Conservation (phyloP, 2,888 invertebrate genomes). For the Lasioglossum malachurum region DNA sequence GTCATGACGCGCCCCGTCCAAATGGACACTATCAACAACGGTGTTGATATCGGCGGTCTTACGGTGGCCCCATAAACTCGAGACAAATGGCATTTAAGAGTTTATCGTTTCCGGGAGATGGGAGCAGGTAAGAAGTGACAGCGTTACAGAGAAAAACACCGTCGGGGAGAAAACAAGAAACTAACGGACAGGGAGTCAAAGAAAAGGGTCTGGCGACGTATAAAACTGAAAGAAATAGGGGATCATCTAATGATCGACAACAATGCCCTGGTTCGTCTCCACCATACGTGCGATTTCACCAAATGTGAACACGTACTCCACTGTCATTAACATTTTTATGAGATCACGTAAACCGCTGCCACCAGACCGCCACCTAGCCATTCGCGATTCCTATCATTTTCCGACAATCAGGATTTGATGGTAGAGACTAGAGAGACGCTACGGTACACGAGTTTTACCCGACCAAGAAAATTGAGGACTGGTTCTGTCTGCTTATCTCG, state of each 20-base stretch:
- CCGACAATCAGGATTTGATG: slow-evolving; percentile 29
- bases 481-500: neutral
- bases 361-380: neutral
- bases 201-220: neutral
- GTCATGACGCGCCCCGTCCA: slow-evolving; percentile 52
- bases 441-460: neutral
- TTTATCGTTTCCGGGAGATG: slow-evolving; percentile 53
- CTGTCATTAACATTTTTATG: slow-evolving; percentile 82
- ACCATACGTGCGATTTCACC: neutral
- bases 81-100: slow-evolving; percentile 76
- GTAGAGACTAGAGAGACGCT: neutral
- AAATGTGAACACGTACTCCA: slow-evolving; percentile 24
- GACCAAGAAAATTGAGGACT: neutral
- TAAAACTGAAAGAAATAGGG: slow-evolving; percentile 22
- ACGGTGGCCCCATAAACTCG: slow-evolving; percentile 72
- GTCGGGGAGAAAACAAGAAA: slow-evolving; percentile 39
- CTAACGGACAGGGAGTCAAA: slow-evolving; percentile 33
- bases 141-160: neutral
- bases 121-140: neutral
- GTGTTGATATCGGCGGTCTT: slow-evolving; percentile 74
- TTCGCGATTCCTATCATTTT: slow-evolving; percentile 23
- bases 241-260: slow-evolving; percentile 41
- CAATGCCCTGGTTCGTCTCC: slow-evolving; percentile 7
- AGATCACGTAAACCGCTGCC: slow-evolving; percentile 76
- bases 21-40: slow-evolving; percentile 73